phyloP scores from a whole-genome alignment of 2,888 invertebrate genomes.

The Hypsopygia costalis region DNA sequence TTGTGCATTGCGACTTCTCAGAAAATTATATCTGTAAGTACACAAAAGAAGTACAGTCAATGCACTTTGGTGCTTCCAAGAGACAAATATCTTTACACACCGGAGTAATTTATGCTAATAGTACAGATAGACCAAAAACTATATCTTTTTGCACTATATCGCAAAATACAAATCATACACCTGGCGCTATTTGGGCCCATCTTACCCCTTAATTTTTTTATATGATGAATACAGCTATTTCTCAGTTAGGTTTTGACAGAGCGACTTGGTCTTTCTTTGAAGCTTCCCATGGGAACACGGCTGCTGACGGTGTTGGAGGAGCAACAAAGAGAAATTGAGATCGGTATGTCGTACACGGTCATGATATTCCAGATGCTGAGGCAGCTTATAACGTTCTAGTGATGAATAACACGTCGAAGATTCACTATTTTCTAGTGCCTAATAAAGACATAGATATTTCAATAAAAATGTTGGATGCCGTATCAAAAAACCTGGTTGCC shows the following conservation, averaged over 20 bases:
- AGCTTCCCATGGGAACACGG: conserved; percentile 19
- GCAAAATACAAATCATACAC: not conserved
- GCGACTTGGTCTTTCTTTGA: conserved; percentile 18
- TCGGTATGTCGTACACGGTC: conserved; percentile 12
- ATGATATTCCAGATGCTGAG: conserved; percentile 14
- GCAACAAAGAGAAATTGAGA: conserved; percentile 18
- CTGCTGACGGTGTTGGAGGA: conserved; percentile 20
- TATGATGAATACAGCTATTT: conserved; percentile 1
- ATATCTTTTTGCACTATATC: conserved; percentile 2
- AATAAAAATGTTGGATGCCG: conserved; percentile 3
- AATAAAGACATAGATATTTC: conserved; percentile 4
- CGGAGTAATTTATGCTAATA: conserved; percentile 10
- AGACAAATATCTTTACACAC: conserved; percentile 16
- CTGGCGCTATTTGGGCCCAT: not conserved
- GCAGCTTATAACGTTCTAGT: conserved; percentile 9
- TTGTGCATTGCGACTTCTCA: conserved; percentile 15
- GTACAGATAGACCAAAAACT: not conserved
- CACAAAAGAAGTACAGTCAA: conserved; percentile 14
- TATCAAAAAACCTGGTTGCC: conserved; percentile 1
- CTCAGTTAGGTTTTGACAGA: conserved; percentile 8
- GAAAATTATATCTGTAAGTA: conserved; percentile 17
- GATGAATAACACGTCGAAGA: conserved; percentile 1
- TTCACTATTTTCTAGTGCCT: conserved; percentile 1
- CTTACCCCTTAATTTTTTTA: not conserved
- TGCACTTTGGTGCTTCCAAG: conserved; percentile 16